Evolutionary conservation across 2,888 invertebrate species (phyloP), one percentile per base, ranked within the genome.

Genomic region (Synergus umbraculus): DNA sequence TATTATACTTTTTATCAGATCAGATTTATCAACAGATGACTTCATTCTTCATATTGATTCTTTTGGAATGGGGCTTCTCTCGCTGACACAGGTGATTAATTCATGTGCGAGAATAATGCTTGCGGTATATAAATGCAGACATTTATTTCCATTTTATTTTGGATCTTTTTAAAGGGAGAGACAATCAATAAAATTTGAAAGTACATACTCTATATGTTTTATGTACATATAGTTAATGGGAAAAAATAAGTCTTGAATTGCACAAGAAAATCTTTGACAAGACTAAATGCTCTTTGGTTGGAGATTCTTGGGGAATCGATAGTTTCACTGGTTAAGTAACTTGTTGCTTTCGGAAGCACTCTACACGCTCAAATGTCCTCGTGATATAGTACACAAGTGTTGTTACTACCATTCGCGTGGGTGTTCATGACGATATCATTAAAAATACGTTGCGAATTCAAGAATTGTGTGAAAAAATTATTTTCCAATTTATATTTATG

Each of bases 251-350:
- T 58, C 58, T 58, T 18, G 58, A 18, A 66, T 46, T 67, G 46
- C 67, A 67, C 66, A 66, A 66, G 66, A 63, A 18, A 64, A 66
- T 66, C 66, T 41, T 66, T 37, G 41, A 22, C 22, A 60, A 18
- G 60, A 60, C 29, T 4, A 66, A 66, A 12, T 66, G 43, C 66
- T 66, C 66, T 43, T 43, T 66, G 41, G 66, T 66, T 15, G 4
- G 66, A 66, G 66, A 66, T 66, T 43, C 43, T 66, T 66, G 43
- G 15, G 43, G 66, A 66, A 66, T 66, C 66, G 43, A 66, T 66
- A 66, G 66, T 41, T 66, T 66, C n/a, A 43, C n/a, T 43, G 66
- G 66, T 66, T 66, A 66, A 66, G 66, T 67, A 67, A 67, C 67
- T 67, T 67, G 67, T 67, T 67, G 67, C 67, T 13, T 67, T 67